Evolutionary conservation across 2,113 vertebrate species (phyloP).

Genomic region (Turdus rufiventris): DNA sequence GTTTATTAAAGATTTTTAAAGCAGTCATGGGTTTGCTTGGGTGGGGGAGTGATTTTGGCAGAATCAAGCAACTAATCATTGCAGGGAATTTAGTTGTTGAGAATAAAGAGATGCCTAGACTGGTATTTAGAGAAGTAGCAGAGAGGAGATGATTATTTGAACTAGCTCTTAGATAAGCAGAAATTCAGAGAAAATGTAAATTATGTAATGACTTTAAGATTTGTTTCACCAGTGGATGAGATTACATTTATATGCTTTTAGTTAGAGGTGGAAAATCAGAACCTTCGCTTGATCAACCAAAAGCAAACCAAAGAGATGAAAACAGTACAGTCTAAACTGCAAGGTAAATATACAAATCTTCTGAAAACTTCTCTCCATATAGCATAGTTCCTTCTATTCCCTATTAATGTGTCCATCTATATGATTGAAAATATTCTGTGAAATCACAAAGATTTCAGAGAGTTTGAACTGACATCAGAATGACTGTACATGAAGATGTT

Average conservation of each 20-base stretch:
- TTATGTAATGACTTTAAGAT: neutral
- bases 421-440: neutral
- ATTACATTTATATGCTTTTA: conserved; percentile 69
- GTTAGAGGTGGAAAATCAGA: conserved; percentile 93
- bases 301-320: conserved; percentile 86
- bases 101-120: neutral
- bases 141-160: neutral
- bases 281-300: conserved; percentile 86
- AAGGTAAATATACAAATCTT: conserved; percentile 73
- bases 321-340: conserved; percentile 83
- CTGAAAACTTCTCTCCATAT: neutral
- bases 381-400: neutral
- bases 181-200: neutral
- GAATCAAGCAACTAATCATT: neutral
- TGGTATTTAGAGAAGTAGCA: neutral
- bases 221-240: neutral
- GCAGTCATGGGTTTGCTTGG: neutral
- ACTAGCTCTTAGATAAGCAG: neutral
- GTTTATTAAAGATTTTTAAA: neutral
- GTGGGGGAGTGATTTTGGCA: neutral
- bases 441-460: neutral
- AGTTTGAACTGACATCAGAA: neutral
- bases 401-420: neutral
- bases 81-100: neutral
- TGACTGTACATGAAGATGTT: neutral